Conservation (phyloP, 2,797 vertebrate genomes). For the Rallus crepitans region DNA sequence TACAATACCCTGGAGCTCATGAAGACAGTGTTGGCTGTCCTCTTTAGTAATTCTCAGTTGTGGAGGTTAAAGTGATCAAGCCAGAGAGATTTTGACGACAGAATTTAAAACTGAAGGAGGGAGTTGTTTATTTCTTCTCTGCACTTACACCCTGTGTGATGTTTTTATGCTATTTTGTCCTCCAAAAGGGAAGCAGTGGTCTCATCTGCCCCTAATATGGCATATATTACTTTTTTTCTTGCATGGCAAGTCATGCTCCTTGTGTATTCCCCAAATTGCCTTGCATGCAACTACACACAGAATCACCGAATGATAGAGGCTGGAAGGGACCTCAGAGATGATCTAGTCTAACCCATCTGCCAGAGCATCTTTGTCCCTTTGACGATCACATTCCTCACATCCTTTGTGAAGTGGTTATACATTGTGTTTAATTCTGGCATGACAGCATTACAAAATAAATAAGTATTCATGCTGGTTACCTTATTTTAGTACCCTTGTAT, state of each 20-base stretch:
- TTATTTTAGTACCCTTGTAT: neutral
- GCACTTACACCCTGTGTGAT: neutral
- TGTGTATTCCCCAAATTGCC: neutral
- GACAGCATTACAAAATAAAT: neutral
- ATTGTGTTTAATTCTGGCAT: neutral
- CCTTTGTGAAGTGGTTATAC: neutral
- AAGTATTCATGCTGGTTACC: neutral
- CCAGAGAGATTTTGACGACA: neutral
- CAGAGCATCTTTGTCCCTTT: neutral
- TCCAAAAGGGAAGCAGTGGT: neutral
- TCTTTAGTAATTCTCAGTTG: neutral
- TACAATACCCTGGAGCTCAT: neutral
- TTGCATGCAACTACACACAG: neutral
- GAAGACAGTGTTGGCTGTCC: neutral
- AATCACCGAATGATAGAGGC: too few relatives aligned
- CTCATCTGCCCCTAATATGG: neutral
- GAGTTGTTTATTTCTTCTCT: neutral
- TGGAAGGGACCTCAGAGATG: too few relatives aligned
- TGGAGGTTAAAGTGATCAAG: neutral
- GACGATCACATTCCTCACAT: neutral
- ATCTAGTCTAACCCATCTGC: too few relatives aligned
- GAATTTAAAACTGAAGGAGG: neutral
- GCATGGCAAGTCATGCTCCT: neutral
- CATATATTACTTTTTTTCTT: neutral
- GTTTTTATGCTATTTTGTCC: neutral